phyloP scores from a whole-genome alignment of 2,113 vertebrate genomes.

The Eupsittula cactorum region DNA sequence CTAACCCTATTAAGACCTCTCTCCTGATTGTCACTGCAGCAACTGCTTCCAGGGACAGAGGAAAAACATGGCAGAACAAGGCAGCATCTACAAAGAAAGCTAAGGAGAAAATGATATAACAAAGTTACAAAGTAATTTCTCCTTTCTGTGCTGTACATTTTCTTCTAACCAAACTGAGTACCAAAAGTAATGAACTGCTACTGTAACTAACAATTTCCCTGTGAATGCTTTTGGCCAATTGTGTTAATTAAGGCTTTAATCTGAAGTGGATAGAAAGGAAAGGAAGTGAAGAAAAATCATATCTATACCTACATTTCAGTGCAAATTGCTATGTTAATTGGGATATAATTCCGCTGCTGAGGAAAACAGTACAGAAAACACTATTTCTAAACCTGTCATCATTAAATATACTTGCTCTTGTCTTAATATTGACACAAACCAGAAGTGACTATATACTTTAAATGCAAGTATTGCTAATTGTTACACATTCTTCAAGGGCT shows the following conservation, averaged over 20 bases:
- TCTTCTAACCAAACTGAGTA: neutral
- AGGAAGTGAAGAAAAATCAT: conserved; percentile 19
- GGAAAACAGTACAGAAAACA: conserved; percentile 12
- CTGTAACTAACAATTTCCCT: neutral
- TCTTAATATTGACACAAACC: conserved; percentile 50
- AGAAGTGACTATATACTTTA: conserved; percentile 46
- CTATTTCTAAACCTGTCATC: conserved; percentile 34
- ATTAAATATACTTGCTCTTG: conserved; percentile 37
- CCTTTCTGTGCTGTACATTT: neutral
- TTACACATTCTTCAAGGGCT: neutral
- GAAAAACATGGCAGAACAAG: conserved; percentile 6
- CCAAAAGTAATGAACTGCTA: conserved; percentile 12
- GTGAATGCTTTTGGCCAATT: neutral
- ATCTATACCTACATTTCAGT: conserved; percentile 39
- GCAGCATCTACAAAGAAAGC: neutral
- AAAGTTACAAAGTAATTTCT: neutral
- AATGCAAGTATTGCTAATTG: conserved; percentile 17
- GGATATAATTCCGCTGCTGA: conserved; percentile 22
- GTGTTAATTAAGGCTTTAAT: conserved; percentile 40
- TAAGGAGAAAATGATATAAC: neutral
- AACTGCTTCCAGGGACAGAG: neutral
- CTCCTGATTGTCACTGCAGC: neutral
- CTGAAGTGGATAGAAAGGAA: conserved; percentile 5
- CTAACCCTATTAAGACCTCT: neutral
- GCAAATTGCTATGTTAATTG: conserved; percentile 47